Conservation (phyloP, 2,113 vertebrate species). For the Elephantulus edwardii region DNA sequence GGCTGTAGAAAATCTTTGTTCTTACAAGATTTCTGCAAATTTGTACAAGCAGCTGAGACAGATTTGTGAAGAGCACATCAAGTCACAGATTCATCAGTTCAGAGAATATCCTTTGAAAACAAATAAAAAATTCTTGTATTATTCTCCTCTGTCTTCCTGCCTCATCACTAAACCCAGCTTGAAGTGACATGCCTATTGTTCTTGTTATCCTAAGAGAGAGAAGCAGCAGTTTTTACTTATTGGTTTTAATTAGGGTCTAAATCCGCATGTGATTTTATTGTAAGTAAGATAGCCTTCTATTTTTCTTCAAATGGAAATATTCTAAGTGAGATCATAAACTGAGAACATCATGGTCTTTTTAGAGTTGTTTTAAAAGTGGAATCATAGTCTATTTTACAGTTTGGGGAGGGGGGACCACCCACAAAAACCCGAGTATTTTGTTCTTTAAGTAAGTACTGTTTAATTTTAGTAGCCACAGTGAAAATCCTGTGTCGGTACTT, state of each 20-base stretch:
- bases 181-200: constrained; percentile 45
- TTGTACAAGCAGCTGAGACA: constrained; percentile 97
- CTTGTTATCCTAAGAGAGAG: constrained; percentile 15
- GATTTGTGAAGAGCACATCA: constrained; percentile 99
- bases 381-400: neutral
- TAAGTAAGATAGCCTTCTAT: constrained; percentile 42
- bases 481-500: neutral
- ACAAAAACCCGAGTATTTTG: constrained; percentile 40
- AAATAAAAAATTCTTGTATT: constrained; percentile 48
- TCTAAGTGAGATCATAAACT: constrained; percentile 26
- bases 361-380: constrained; percentile 7
- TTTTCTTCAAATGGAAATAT: constrained; percentile 53
- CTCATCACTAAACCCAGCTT: constrained; percentile 22
- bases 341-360: neutral
- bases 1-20: constrained; percentile 99
- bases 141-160: neutral
- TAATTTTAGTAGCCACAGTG: constrained; percentile 3
- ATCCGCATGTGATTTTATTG: constrained; percentile 20
- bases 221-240: constrained; percentile 32
- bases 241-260: constrained; percentile 42
- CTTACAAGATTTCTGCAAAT: constrained; percentile 98
- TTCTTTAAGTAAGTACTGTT: neutral
- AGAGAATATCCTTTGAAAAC: constrained; percentile 97
- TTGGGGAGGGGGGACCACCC: too few species aligned
- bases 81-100: constrained; percentile 98